Evolutionary conservation across 1,140 invertebrate genomes (phyloP).

Genomic region (Lerema accius): DNA sequence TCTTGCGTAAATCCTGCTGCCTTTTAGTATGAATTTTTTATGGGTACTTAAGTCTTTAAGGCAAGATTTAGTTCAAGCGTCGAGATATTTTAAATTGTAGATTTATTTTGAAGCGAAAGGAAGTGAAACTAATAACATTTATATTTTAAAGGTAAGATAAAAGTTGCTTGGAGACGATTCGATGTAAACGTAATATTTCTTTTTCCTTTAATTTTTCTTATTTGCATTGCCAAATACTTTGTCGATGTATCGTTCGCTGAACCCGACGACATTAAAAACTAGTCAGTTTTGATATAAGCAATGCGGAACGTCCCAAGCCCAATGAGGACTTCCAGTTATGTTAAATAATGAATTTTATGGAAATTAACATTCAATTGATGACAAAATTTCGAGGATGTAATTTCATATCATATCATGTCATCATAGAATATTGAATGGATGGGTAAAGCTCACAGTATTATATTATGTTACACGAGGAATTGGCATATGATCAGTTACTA

Average conservation of each 20-base stretch:
- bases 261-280: slow-evolving; percentile 50
- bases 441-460: too few species aligned
- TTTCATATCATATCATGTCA: too few species aligned
- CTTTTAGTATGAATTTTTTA: slow-evolving; percentile 40
- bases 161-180: background rate
- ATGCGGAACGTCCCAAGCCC: too few species aligned
- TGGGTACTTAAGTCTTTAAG: slow-evolving; percentile 31
- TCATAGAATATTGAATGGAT: too few species aligned
- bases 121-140: background rate
- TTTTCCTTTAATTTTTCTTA: background rate
- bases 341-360: too few species aligned
- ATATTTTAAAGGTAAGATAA: background rate
- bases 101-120: slow-evolving; percentile 11
- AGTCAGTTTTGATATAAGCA: slow-evolving; percentile 30
- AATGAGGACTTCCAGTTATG: too few species aligned
- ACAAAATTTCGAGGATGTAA: too few species aligned
- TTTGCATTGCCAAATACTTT: slow-evolving; percentile 16
- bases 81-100: slow-evolving; percentile 17
- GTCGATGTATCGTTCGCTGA: slow-evolving; percentile 43
- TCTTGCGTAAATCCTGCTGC: slow-evolving; percentile 44
- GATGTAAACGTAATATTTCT: too few species aligned
- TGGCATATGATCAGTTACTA: too few species aligned
- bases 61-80: slow-evolving; percentile 16
- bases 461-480: too few species aligned
- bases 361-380: too few species aligned